phyloP scores from a whole-genome alignment of 2,797 vertebrate species.

The Botia kubotai region DNA sequence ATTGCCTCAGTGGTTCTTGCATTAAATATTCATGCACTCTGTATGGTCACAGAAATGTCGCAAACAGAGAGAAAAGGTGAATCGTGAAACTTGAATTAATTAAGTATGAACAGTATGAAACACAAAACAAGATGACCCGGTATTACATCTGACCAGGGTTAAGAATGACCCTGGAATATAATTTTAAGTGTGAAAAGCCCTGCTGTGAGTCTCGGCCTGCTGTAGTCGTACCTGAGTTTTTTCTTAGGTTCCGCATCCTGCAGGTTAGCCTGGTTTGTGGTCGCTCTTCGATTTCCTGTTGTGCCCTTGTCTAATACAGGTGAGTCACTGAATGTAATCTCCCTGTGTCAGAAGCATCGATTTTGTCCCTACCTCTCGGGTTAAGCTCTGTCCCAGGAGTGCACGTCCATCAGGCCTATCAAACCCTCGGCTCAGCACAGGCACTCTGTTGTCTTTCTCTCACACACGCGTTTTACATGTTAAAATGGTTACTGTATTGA shows the following conservation, averaged over 20 bases:
- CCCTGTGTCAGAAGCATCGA: conserved; percentile 53
- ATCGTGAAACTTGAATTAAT: no score
- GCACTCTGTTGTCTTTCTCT: background rate
- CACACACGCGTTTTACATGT: background rate
- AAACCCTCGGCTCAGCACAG: conserved; percentile 8
- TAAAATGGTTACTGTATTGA: conserved; percentile 4
- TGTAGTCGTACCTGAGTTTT: background rate
- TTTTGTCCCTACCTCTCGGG: conserved; percentile 39
- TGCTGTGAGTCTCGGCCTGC: background rate
- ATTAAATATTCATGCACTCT: no score
- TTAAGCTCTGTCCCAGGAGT: conserved; percentile 27
- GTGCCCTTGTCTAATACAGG: conserved; percentile 50
- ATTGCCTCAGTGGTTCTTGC: no score
- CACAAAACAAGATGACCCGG: background rate
- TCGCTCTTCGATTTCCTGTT: conserved; percentile 37
- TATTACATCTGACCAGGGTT: background rate
- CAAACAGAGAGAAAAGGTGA: no score
- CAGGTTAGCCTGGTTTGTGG: background rate
- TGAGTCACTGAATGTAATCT: conserved; percentile 53
- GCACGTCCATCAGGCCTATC: conserved; percentile 5
- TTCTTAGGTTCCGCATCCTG: background rate
- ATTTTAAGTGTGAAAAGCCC: background rate
- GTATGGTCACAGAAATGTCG: no score
- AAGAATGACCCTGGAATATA: background rate
- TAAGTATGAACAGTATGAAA: background rate